Evolutionary conservation across 2,113 vertebrate species (phyloP).

Genomic region (Calidris pugnax): DNA sequence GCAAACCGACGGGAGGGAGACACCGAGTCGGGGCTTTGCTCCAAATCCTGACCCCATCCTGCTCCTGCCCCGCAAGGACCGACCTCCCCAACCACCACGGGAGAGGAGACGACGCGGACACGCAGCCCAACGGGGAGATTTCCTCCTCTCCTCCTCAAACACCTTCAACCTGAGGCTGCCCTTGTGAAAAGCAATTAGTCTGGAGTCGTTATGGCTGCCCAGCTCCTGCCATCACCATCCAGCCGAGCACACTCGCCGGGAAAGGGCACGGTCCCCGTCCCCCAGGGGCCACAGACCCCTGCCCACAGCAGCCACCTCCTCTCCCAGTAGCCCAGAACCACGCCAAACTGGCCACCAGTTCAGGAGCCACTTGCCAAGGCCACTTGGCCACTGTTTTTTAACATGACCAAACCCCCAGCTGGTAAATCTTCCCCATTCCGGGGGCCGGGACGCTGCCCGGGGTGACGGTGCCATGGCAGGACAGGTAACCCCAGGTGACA

Average conservation of each 20-base stretch:
- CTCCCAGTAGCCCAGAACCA: neutral
- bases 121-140: too few relatives aligned
- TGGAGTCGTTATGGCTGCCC: too few relatives aligned
- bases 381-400: neutral
- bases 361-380: neutral
- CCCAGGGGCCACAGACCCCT: neutral
- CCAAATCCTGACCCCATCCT: too few relatives aligned
- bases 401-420: neutral
- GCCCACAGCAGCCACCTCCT: neutral
- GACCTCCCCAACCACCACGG: too few relatives aligned
- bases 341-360: neutral
- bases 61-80: too few relatives aligned
- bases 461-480: neutral
- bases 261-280: neutral
- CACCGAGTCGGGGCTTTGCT: too few relatives aligned
- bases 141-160: too few relatives aligned
- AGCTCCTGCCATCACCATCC: too few relatives aligned
- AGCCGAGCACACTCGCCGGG: neutral
- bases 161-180: too few relatives aligned
- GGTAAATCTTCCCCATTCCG: neutral
- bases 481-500: neutral
- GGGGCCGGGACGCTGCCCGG: accelerated
- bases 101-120: too few relatives aligned
- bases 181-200: too few relatives aligned
- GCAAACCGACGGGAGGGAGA: too few relatives aligned